Evolutionary conservation across 2,113 vertebrate species (phyloP), one percentile per base, ranked within the genome.

Genomic region (Lagopus leucura): DNA sequence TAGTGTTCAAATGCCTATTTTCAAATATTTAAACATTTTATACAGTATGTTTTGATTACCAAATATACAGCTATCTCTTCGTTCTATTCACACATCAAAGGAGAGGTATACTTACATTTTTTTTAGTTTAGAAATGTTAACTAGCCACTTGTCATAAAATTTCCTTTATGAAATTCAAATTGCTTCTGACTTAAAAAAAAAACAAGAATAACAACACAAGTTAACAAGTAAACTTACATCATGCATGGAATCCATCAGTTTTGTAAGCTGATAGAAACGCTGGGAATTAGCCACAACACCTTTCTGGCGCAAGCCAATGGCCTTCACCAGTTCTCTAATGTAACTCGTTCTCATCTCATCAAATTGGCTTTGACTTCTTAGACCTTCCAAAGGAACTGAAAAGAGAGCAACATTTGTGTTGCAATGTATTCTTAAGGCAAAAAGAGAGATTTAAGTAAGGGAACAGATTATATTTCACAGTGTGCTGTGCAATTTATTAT

Each of bases 261-360:
- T 99, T 85, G 99, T 99, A 45, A 99, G 99, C 3, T 98, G 99
- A 95, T 99, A 99, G 97, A 99, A 99, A 25, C 99, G 98, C 86
- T 99, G 99, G 0, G 99, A 99, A 94, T 98, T 98, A 64, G 98
- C 97, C 88, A 99, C 98, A 64, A 99, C 95, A 0, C 99, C 98
- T 85, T 99, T 99, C 97, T 99, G 99, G 88, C 97, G 98, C 95
- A 98, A 92, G 82, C 99, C 98, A 76, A 99, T 98, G 3, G 98
- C 99, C 76, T 98, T 99, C 90, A 98, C 98, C 89, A 99, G 97
- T 92, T 99, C 99, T 64, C 98, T 98, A 86, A 99, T 99, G 97
- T 99, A 99, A 95, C 97, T 99, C 24, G 99, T 98, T 93, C 99
- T 98, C 99, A 99, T 99, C 87, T 99, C 99, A 78, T 99, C 99